Percentiles rank a stretch among this genome's conserved stretches.
These are phyloP conservation scores for Cantharis nigra DNA, from an alignment of 2,888 invertebrate genomes.

Conservation along the genomic window DNA sequence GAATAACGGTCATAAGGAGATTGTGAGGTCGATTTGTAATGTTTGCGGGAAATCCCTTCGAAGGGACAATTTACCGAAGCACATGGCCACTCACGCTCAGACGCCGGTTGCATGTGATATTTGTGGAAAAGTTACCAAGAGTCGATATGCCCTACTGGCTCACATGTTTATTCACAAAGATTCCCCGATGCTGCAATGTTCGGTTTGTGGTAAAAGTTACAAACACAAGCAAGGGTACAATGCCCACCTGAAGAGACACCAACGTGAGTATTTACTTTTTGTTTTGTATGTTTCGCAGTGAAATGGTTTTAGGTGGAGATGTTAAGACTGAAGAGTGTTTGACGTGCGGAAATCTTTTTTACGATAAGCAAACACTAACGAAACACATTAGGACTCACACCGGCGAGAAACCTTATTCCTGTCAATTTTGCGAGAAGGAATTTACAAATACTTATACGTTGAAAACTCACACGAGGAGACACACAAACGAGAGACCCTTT, in stretches of 20 bases:
- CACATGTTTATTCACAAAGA: background rate
- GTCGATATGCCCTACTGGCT: background rate
- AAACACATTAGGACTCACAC: conserved; percentile 25
- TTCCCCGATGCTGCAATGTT: background rate
- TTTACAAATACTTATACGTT: conserved; percentile 21
- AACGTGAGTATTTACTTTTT: background rate
- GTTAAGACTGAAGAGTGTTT: background rate
- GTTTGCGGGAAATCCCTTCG: background rate
- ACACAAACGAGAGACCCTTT: conserved; percentile 27
- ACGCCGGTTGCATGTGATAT: background rate
- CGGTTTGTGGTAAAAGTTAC: background rate
- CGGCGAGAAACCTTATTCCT: conserved; percentile 21
- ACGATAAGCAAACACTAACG: conserved; percentile 1
- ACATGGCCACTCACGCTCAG: background rate
- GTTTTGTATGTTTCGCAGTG: background rate
- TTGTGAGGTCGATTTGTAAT: background rate
- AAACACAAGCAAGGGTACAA: background rate
- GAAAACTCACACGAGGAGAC: conserved; percentile 22
- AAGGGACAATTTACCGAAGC: background rate
- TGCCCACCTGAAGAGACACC: background rate
- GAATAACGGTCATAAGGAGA: background rate
- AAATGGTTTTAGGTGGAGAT: background rate
- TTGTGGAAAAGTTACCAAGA: background rate
- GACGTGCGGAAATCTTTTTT: background rate
- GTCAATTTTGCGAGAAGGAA: conserved; percentile 21